Conservation (phyloP, 1,140 invertebrate genomes). For the Zeugodacus cucurbitae region DNA sequence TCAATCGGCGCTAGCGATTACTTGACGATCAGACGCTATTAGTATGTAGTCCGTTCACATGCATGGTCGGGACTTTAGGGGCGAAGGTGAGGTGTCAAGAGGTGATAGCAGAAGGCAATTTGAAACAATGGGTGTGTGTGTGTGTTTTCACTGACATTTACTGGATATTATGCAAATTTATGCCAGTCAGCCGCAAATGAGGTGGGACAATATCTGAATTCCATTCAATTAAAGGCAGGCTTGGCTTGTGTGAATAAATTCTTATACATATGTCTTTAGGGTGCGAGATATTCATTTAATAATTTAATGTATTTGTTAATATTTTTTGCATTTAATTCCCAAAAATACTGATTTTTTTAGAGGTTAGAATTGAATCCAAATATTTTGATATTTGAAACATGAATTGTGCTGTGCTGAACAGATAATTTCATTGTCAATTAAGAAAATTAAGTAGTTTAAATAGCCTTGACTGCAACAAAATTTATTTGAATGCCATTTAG, state of each 20-base stretch:
- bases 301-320: too few species aligned
- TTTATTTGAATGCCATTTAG: too few species aligned
- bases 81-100: neutral
- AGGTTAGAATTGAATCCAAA: too few species aligned
- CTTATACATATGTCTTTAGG: too few species aligned
- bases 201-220: neutral
- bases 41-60: neutral
- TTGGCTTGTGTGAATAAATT: neutral
- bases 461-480: too few species aligned
- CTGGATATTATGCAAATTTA: slow-evolving; percentile 9
- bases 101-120: neutral
- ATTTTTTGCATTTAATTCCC: too few species aligned
- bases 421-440: too few species aligned
- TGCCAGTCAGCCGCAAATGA: neutral
- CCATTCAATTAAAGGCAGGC: neutral
- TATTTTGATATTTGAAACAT: too few species aligned
- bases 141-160: neutral
- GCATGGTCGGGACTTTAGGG: neutral
- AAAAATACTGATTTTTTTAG: too few species aligned
- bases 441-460: too few species aligned
- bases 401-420: too few species aligned
- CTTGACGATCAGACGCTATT: neutral
- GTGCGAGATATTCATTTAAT: too few species aligned
- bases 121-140: neutral
- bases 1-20: neutral